Evolutionary conservation across 2,888 invertebrate species (phyloP).

Genomic region (Drosophila nr. medialis): DNA sequence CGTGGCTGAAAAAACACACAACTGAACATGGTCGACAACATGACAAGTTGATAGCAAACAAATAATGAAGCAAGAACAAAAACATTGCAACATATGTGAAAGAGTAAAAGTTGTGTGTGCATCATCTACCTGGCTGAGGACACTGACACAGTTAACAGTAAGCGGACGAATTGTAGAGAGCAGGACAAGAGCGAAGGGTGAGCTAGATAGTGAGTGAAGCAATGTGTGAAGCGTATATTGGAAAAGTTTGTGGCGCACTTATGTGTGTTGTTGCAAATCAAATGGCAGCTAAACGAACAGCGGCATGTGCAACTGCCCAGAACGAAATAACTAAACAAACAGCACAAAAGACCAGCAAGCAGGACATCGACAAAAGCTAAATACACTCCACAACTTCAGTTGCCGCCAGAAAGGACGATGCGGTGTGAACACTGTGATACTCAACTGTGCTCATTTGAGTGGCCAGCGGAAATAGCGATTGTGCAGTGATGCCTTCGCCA

Average conservation of each 20-base stretch:
- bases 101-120: not conserved
- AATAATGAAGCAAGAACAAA: not conserved
- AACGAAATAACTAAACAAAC: not conserved
- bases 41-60: slow-evolving; percentile 21
- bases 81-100: slow-evolving; percentile 1
- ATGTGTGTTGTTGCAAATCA: slow-evolving; percentile 58
- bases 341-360: slow-evolving; percentile 1
- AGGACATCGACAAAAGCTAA: not conserved
- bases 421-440: not conserved
- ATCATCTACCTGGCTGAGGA: not conserved
- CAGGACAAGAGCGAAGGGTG: not conserved
- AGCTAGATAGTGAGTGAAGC: not conserved
- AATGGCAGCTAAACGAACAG: slow-evolving; percentile 52
- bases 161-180: not conserved
- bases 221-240: slow-evolving; percentile 45
- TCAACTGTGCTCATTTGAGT: slow-evolving; percentile 13
- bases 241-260: slow-evolving; percentile 65
- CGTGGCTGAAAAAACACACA: not conserved
- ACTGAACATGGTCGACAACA: slow-evolving; percentile 22
- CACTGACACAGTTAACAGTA: slow-evolving; percentile 2
- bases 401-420: slow-evolving; percentile 5
- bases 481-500: not conserved
- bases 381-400: not conserved
- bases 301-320: slow-evolving; percentile 33
- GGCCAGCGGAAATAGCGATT: slow-evolving; percentile 16